Conservation (phyloP, 2,888 invertebrate genomes). For the Ormia ochracea region DNA sequence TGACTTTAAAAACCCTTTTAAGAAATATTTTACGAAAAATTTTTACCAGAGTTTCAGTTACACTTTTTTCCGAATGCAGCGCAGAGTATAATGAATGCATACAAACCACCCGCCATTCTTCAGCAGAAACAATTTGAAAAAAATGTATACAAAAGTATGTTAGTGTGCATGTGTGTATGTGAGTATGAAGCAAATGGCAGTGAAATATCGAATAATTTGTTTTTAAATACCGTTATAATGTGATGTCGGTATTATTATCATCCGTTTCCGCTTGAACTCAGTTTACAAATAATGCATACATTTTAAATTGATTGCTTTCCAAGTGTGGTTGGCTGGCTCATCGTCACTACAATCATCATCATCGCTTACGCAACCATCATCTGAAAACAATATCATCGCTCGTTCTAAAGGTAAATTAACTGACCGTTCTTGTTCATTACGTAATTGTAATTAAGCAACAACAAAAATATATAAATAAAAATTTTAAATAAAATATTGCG, state of each 20-base stretch:
- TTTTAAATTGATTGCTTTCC: constrained; percentile 53
- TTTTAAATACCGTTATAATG: constrained; percentile 38
- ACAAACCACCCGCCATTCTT: too few species aligned
- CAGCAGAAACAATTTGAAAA: too few species aligned
- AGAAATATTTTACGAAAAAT: too few species aligned
- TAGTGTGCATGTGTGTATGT: too few species aligned
- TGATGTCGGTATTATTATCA: constrained; percentile 46
- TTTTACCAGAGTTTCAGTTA: too few species aligned
- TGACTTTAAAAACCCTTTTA: too few species aligned
- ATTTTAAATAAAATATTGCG: constrained; percentile 26
- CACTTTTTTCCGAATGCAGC: too few species aligned
- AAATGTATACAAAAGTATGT: too few species aligned
- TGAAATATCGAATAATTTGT: constrained; percentile 45
- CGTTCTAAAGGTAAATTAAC: constrained; percentile 51
- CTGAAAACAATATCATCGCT: constrained; percentile 37
- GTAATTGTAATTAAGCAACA: constrained; percentile 37
- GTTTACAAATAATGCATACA: constrained; percentile 35
- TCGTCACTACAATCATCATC: constrained; percentile 21
- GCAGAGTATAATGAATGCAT: too few species aligned
- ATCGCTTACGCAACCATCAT: neutral
- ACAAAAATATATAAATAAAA: neutral
- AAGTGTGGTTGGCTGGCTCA: constrained; percentile 50
- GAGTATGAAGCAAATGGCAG: constrained; percentile 8
- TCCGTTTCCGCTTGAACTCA: constrained; percentile 53
- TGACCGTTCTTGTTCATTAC: constrained; percentile 38